Base-by-base conservation (phyloP, 2,888 invertebrate species). In the Sarcophaga variegata region DNA sequence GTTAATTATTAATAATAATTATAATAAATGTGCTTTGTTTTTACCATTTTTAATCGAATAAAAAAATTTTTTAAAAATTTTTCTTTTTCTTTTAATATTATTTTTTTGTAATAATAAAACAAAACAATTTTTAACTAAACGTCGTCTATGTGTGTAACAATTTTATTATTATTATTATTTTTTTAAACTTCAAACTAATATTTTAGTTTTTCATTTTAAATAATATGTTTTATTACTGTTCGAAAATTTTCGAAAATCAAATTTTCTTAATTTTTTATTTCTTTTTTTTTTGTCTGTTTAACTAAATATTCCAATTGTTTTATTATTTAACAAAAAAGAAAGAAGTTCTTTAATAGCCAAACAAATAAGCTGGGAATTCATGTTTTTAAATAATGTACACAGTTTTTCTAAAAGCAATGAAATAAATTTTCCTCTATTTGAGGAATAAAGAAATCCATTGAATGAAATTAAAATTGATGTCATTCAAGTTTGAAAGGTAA, bases 91-190 rank as follows among this genome's bases (percentile, higher is more conserved):
- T 90, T 90, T 90, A 83, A 54, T 49, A 1, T 49, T 49, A 49
- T 45, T 67, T 67, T 67, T 67, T 45, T 45, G n/a, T 45, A 54
- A 54, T 54, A 54, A 54, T 54, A 54, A 49, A 54, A 83, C 72
- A n/a, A 71, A 20, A 70, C 37, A 49, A 81, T 54, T 76, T 85
- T 81, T 5, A 85, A 81, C 80, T 85, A 66, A 77, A 81, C 92
- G 92, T 92, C 92, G 91, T 92, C 91, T 92, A 91, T 92, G 91
- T 92, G 92, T 92, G 92, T 92, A 91, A 90, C 54, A 54, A 54
- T 54, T 14, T 54, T 14, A 37, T 8, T 37, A 37, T 37, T 8
- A 37, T 37, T 8, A 27, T 37, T 49, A 0, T 89, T 90, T 79
- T 78, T 79, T 81, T 88, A 66, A 71, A 83, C 64, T 81, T 78